Percentiles rank a stretch among this genome's conserved stretches.
phyloP scores from a whole-genome alignment of 2,113 vertebrate genomes.

The Gallinago undulata region DNA sequence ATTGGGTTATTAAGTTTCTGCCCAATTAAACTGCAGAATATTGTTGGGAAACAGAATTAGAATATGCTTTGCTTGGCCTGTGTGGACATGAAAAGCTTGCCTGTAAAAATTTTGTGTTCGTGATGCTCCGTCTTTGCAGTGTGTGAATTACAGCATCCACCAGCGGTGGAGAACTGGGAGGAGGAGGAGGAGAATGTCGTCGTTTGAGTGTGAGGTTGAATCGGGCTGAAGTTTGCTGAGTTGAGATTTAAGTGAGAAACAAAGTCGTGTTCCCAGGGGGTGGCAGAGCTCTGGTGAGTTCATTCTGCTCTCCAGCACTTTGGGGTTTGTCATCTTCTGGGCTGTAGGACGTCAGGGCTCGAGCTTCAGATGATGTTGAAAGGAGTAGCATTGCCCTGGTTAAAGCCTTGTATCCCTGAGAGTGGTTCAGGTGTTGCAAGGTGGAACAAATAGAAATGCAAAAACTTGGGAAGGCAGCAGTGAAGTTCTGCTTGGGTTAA shows the following conservation, averaged over 20 bases:
- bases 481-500: background rate
- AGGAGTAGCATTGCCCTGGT: background rate
- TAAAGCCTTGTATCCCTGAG: background rate
- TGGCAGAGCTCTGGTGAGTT: background rate
- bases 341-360: background rate
- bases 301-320: background rate
- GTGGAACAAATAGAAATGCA: background rate
- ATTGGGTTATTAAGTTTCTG: conserved; percentile 21
- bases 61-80: conserved; percentile 6
- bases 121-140: background rate
- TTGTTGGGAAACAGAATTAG: conserved; percentile 25
- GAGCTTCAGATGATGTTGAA: background rate
- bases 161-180: fast-evolving
- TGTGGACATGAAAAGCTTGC: conserved; percentile 20
- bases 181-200: background rate
- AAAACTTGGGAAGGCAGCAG: too few species aligned
- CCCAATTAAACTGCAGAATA: conserved; percentile 35
- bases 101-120: background rate
- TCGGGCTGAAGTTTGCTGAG: background rate
- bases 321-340: background rate
- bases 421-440: background rate
- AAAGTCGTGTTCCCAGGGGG: background rate
- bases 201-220: background rate
- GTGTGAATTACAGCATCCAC: background rate
- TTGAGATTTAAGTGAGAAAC: background rate